These are phyloP conservation scores for Protosalanx chinensis DNA, from an alignment of 2,797 vertebrate genomes.

Conservation along the genomic window DNA sequence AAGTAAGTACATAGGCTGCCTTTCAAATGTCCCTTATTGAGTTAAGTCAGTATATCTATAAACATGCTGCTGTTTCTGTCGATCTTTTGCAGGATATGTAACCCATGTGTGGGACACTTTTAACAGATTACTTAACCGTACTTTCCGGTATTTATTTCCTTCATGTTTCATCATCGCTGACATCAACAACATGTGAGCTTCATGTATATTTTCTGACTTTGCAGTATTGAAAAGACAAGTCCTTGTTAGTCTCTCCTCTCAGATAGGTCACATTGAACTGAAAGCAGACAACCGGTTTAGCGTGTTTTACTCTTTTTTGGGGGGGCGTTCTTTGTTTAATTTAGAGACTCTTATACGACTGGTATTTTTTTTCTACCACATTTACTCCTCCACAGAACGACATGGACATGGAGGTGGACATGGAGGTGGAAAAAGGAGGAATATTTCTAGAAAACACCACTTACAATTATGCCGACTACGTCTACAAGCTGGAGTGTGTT, in stretches of 20 bases:
- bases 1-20: too few species aligned
- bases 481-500: conserved; percentile 8
- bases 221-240: conserved; percentile 8
- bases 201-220: background rate
- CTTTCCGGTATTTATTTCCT: conserved; percentile 12
- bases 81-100: too few species aligned
- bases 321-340: too few species aligned
- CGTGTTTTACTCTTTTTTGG: too few species aligned
- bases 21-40: too few species aligned
- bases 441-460: conserved; percentile 40
- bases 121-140: conserved; percentile 9
- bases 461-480: conserved; percentile 50
- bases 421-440: conserved; percentile 44
- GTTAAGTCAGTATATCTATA: too few species aligned
- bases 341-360: background rate
- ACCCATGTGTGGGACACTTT: too few species aligned
- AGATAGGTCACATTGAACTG: too few species aligned
- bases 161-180: conserved; percentile 52
- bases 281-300: too few species aligned
- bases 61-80: too few species aligned
- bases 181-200: conserved; percentile 52
- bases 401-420: conserved; percentile 19
- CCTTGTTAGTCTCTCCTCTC: too few species aligned
- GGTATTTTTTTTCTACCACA: background rate
- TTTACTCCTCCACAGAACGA: conserved; percentile 11